Evolutionary conservation across 2,113 vertebrate genomes (phyloP).

Genomic region (Eretmochelys imbricata): DNA sequence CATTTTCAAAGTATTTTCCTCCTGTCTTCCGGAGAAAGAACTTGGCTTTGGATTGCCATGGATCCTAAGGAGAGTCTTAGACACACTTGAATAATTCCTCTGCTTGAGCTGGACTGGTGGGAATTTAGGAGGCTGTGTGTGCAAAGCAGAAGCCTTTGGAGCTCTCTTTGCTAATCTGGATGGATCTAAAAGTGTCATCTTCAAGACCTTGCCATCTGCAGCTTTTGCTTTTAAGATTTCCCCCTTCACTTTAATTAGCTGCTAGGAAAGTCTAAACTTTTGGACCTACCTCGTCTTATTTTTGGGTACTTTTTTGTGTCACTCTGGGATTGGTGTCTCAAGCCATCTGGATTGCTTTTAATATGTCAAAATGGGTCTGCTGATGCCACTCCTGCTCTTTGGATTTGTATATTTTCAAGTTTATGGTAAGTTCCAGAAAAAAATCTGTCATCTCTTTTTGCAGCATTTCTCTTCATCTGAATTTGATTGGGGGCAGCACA

Average conservation of each 20-base stretch:
- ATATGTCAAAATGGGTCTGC: constrained; percentile 96
- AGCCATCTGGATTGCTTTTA: constrained; percentile 87
- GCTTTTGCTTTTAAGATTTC: constrained; percentile 57
- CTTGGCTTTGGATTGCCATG: constrained; percentile 74
- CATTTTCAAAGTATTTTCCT: constrained; percentile 51
- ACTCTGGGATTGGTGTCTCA: constrained; percentile 84
- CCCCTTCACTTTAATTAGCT: constrained; percentile 69
- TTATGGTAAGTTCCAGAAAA: constrained; percentile 88
- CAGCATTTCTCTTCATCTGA: constrained; percentile 46
- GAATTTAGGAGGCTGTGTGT: constrained; percentile 75
- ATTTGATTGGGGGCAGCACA: constrained; percentile 50
- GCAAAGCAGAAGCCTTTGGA: constrained; percentile 63
- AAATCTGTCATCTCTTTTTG: constrained; percentile 31
- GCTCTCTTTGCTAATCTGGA: constrained; percentile 54
- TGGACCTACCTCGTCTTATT: constrained; percentile 83
- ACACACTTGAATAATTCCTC: constrained; percentile 70
- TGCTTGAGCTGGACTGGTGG: constrained; percentile 72
- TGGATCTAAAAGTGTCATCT: constrained; percentile 74
- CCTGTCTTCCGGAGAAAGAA: constrained; percentile 74
- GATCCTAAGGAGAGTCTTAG: constrained; percentile 71
- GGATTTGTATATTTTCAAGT: constrained; percentile 92
- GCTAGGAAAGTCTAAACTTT: constrained; percentile 79
- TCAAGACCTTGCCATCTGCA: constrained; percentile 58
- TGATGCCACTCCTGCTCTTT: constrained; percentile 90
- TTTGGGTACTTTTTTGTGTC: constrained; percentile 75